Conservation (phyloP, 2,888 invertebrate species). For the Amorpha juglandis region DNA sequence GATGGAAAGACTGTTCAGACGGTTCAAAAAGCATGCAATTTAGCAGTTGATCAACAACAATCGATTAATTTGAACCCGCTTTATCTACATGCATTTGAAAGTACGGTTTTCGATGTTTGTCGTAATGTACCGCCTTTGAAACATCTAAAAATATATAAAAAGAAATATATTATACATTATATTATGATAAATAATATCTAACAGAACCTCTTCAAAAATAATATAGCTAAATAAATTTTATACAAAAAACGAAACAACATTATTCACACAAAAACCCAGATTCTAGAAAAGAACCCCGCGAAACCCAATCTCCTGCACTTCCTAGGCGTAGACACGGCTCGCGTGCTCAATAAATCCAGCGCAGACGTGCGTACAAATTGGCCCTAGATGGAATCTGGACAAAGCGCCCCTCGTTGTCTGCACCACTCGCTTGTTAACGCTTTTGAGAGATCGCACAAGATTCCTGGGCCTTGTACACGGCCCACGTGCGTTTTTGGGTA, state of each 20-base stretch:
- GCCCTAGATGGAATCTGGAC: slow-evolving; percentile 61
- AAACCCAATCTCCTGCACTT: neutral
- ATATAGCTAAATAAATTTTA: neutral
- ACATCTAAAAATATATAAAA: too few relatives aligned
- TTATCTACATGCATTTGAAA: too few relatives aligned
- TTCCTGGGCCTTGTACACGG: slow-evolving; percentile 15
- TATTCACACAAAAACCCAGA: neutral
- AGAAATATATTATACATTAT: too few relatives aligned
- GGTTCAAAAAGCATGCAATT: too few relatives aligned
- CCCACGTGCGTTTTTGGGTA: slow-evolving; percentile 18
- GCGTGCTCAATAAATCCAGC: slow-evolving; percentile 76
- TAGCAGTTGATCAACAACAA: too few relatives aligned
- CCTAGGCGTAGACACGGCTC: slow-evolving; percentile 51
- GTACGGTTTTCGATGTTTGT: too few relatives aligned
- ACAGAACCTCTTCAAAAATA: neutral
- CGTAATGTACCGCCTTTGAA: too few relatives aligned
- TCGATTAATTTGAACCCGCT: too few relatives aligned
- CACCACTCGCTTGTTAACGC: slow-evolving; percentile 68
- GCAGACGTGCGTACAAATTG: slow-evolving; percentile 79
- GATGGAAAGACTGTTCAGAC: too few relatives aligned
- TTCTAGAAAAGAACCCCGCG: neutral
- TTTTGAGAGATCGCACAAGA: slow-evolving; percentile 46
- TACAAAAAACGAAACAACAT: too few relatives aligned
- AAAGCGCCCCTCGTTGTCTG: slow-evolving; percentile 59
- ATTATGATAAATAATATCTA: too few relatives aligned